A percentile compares a stretch with the other conserved stretches of the same genome.
Evolutionary conservation across 2,113 vertebrate genomes (phyloP).

Genomic region (Rhodinocichla rosea): DNA sequence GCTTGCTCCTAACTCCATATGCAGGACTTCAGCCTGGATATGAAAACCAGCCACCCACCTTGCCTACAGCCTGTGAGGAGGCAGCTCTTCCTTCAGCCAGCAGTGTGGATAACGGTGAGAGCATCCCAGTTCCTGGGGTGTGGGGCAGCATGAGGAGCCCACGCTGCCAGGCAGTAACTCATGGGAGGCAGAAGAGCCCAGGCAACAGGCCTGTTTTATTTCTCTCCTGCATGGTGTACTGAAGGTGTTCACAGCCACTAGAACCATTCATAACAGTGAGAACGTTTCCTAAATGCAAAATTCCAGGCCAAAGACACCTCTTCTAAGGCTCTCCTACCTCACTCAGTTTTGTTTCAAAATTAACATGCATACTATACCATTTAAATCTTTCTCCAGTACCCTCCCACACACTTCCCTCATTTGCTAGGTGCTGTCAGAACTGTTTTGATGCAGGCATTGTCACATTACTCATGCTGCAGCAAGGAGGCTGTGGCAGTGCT

Average conservation of each 20-base stretch:
- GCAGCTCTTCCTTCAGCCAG: background rate
- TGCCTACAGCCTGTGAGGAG: background rate
- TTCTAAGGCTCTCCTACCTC: background rate
- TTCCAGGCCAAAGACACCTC: background rate
- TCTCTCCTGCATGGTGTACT: rapidly evolving
- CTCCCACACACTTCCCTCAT: background rate
- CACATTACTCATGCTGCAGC: constrained; percentile 13
- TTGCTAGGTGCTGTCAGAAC: background rate
- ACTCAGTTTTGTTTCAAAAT: background rate
- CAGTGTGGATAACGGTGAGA: background rate
- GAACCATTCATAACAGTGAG: background rate
- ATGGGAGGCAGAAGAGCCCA: too few relatives aligned
- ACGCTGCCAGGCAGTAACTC: background rate
- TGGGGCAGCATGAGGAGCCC: background rate
- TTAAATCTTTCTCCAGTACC: background rate
- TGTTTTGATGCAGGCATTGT: background rate
- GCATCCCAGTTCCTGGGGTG: background rate
- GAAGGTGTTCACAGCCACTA: background rate
- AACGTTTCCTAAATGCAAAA: background rate
- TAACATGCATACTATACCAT: background rate
- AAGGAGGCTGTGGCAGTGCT: background rate
- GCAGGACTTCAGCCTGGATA: background rate
- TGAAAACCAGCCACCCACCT: background rate
- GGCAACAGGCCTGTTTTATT: background rate
- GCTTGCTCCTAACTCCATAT: background rate